Evolutionary conservation across 2,113 vertebrate genomes (phyloP), one percentile per base, ranked within the genome.

Genomic region (Peromyscus polionotus): DNA sequence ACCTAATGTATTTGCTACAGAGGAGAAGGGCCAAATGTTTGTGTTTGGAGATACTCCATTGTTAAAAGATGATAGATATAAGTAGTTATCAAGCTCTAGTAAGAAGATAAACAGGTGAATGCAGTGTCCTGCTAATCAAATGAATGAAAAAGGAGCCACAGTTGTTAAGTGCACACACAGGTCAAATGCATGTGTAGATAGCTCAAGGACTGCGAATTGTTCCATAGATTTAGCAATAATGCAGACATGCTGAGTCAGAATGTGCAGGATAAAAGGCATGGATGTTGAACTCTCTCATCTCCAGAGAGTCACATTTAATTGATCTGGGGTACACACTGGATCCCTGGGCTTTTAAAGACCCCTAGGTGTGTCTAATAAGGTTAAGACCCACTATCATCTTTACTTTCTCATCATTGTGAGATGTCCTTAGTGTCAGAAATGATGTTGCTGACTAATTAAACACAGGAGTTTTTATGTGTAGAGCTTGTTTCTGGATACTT

Each of bases 381-480:
- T 73, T 95, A 59, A 85, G 39, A 51, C 22, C 36, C 36, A 86
- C 67, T 68, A 42, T 42, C 54, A 42, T 90, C 33, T 9, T 95
- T 72, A 93, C 97, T 96, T 96, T 87, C 92, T 98, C 90, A 97
- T 88, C 90, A 63, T 70, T 92, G 65, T 94, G 89, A 90, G 95
- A 85, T 95, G 88, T 63, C 85, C 86, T 95, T 97, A 94, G 92
- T 96, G 94, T 88, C 89, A 95, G 92, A 98, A 98, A 93, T 0
- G 94, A n/a, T 79, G 39, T 70, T 97, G 93, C 94, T 97, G 96
- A 95, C 95, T 96, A 94, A 97, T 88, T 96, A 95, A 81, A 95
- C 59, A 89, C 0, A 88, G 68, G 42, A 65, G 63, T 90, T 95
- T 93, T 97, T 89, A 77, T 90, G 91, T 93, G 9, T 94, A 95